phyloP scores from a whole-genome alignment of 2,797 vertebrate genomes.

The Cuculus canorus region DNA sequence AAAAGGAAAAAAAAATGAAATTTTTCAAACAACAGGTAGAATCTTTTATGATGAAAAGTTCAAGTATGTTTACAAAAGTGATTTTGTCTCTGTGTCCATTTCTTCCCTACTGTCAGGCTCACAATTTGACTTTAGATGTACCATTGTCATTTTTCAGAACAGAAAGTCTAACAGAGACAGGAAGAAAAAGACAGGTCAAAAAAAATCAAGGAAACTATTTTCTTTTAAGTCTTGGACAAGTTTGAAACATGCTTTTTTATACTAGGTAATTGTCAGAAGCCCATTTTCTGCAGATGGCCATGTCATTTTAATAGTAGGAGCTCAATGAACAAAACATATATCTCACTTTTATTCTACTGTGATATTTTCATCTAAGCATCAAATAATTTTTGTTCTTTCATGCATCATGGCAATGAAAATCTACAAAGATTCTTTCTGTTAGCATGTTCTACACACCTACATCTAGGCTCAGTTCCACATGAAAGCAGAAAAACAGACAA shows the following conservation, averaged over 20 bases:
- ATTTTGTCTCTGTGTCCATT: conserved; percentile 18
- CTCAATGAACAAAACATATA: background rate
- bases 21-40: background rate
- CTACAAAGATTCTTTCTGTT: background rate
- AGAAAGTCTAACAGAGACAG: background rate
- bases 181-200: conserved; percentile 6
- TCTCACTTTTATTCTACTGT: background rate
- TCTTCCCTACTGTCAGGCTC: background rate
- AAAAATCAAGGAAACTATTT: background rate
- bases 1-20: background rate
- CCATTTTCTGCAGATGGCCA: background rate
- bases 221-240: background rate
- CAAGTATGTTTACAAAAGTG: conserved; percentile 38
- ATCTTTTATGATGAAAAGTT: conserved; percentile 27
- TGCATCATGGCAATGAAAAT: background rate
- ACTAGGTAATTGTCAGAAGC: background rate
- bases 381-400: background rate
- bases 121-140: conserved; percentile 1
- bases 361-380: background rate
- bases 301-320: background rate
- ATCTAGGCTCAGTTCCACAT: background rate
- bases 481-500: background rate
- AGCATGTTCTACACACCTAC: background rate
- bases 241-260: conserved; percentile 1
- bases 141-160: background rate